Percentiles rank a stretch among this genome's conserved stretches.
Conservation (phyloP, 2,113 vertebrate species). For the Rhinolophus ferrumequinum region DNA sequence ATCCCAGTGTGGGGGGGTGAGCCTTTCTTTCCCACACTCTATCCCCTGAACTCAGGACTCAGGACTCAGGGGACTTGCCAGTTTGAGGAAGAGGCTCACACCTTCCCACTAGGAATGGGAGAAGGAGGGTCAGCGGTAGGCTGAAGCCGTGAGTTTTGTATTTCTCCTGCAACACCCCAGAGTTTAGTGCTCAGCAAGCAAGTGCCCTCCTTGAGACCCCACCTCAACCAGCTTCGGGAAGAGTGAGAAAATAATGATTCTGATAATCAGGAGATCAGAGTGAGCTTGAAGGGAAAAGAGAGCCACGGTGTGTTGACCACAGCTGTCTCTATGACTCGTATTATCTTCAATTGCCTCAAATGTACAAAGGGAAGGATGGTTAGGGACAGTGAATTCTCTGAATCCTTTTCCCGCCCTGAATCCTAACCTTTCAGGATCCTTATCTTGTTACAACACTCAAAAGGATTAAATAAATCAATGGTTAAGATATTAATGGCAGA, state of each 20-base stretch:
- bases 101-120: background rate
- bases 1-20: background rate
- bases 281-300: background rate
- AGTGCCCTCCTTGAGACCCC: background rate
- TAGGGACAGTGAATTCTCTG: too few species aligned
- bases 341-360: background rate
- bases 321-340: fast-evolving
- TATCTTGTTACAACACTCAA: background rate
- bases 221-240: background rate
- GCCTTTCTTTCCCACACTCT: fast-evolving
- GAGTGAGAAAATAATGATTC: background rate
- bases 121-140: background rate
- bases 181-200: background rate
- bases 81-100: background rate
- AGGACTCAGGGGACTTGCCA: background rate
- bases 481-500: slow-evolving; percentile 11
- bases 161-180: background rate
- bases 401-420: background rate
- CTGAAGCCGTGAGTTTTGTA: background rate
- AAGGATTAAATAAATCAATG: background rate
- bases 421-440: background rate
- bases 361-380: background rate
- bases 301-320: fast-evolving
- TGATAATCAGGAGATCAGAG: background rate
- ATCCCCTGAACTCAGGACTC: background rate